phyloP scores from a whole-genome alignment of 2,797 vertebrate species.

The Chelonia mydas region DNA sequence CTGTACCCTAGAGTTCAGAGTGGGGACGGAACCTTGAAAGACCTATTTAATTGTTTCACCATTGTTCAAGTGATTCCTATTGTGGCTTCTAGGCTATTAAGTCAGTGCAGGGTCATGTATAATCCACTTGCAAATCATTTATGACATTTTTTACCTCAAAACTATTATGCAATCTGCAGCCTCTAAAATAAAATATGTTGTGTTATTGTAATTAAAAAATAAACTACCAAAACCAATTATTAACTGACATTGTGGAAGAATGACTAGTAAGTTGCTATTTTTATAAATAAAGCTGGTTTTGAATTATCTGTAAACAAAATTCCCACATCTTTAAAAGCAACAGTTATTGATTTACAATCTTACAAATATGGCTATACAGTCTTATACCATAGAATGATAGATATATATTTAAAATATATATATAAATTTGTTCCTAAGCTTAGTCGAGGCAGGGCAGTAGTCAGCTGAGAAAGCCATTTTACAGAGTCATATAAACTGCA shows the following conservation, averaged over 20 bases:
- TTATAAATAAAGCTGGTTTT: neutral
- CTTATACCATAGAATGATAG: conserved; percentile 13
- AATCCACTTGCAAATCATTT: conserved; percentile 11
- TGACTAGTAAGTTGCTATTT: neutral
- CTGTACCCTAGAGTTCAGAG: no score
- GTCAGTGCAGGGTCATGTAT: neutral
- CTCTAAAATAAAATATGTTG: neutral
- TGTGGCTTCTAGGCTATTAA: neutral
- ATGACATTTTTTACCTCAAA: conserved; percentile 32
- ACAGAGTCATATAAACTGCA: conserved; percentile 22
- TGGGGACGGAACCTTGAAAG: neutral
- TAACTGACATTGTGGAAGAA: neutral
- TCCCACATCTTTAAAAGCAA: conserved; percentile 18
- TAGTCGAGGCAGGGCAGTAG: conserved; percentile 54
- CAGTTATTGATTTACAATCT: conserved; percentile 43
- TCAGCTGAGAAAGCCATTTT: conserved; percentile 23
- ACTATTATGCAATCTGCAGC: neutral
- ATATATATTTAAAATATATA: conserved; percentile 21
- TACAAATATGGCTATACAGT: conserved; percentile 12
- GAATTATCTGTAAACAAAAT: neutral
- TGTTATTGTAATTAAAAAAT: conserved; percentile 49
- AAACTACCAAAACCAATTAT: neutral
- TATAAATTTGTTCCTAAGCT: neutral
- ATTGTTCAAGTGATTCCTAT: accelerated
- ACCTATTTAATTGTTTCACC: conserved; percentile 49